A percentile compares a stretch with the other conserved stretches of the same genome.
Evolutionary conservation across 1,140 invertebrate genomes (phyloP).

Genomic region (Drosophila asahinai): DNA sequence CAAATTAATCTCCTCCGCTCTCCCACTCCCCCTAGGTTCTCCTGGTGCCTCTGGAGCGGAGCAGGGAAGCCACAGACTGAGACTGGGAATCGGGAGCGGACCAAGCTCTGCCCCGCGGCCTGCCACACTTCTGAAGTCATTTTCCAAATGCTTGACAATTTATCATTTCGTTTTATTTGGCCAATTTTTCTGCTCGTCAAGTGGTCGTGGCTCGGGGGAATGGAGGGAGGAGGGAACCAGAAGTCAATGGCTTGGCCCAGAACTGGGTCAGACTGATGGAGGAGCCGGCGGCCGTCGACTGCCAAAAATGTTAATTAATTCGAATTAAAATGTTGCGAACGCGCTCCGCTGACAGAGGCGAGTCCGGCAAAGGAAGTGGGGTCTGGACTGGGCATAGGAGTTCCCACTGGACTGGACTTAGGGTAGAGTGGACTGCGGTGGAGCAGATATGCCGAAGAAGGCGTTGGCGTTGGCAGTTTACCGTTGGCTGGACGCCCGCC

Average conservation of each 20-base stretch:
- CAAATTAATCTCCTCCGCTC: conserved; percentile 71
- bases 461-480: conserved; percentile 76
- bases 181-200: conserved; percentile 63
- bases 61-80: conserved; percentile 1
- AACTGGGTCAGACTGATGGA: conserved; percentile 59
- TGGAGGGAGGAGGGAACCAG: conserved; percentile 2
- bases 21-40: not conserved
- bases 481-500: conserved; percentile 56
- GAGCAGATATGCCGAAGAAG: conserved; percentile 71
- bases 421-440: conserved; percentile 5
- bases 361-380: conserved; percentile 30
- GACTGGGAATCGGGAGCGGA: conserved; percentile 39
- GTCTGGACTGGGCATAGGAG: conserved; percentile 21
- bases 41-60: not conserved
- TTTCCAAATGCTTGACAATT: conserved; percentile 69
- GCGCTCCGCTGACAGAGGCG: conserved; percentile 38
- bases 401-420: not conserved
- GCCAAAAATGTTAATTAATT: conserved; percentile 75
- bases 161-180: conserved; percentile 58
- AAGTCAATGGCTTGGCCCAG: conserved; percentile 60
- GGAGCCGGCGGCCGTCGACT: conserved; percentile 40
- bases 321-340: conserved; percentile 73
- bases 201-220: conserved; percentile 13
- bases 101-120: conserved; percentile 22
- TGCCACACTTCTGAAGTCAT: conserved; percentile 75